phyloP scores from a whole-genome alignment of 2,113 vertebrate genomes.

The Clarias gariepinus region DNA sequence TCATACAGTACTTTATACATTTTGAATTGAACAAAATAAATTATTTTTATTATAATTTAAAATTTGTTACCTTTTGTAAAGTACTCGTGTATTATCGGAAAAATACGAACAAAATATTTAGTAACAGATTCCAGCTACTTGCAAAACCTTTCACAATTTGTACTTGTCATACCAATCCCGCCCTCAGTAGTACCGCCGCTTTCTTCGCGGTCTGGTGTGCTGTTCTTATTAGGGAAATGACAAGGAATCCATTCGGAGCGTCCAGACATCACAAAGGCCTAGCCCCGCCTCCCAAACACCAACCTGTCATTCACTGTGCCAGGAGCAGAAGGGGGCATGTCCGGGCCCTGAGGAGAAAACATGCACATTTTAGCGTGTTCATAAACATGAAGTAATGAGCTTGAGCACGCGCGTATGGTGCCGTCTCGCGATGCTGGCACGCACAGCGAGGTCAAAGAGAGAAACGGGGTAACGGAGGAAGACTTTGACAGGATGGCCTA shows the following conservation, averaged over 20 bases:
- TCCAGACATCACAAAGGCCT: not conserved
- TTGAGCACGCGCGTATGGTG: constrained; percentile 56
- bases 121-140: too few species aligned
- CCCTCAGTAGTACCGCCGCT: not conserved
- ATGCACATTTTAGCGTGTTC: constrained; percentile 65
- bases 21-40: too few species aligned
- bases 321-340: not conserved
- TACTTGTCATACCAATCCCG: not conserved
- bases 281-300: not conserved
- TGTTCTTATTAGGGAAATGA: too few species aligned
- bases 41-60: too few species aligned
- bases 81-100: not conserved
- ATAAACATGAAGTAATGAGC: constrained; percentile 68
- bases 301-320: not conserved
- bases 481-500: constrained; percentile 35
- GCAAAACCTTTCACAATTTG: not conserved
- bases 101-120: not conserved
- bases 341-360: constrained; percentile 9
- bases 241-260: too few species aligned
- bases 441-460: not conserved
- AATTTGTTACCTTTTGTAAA: not conserved
- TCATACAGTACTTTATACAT: not conserved
- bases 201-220: not conserved
- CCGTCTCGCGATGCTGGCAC: not conserved
- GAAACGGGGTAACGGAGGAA: constrained; percentile 30